Base-by-base conservation (phyloP, 2,113 vertebrate genomes). In the Cebus imitator region DNA sequence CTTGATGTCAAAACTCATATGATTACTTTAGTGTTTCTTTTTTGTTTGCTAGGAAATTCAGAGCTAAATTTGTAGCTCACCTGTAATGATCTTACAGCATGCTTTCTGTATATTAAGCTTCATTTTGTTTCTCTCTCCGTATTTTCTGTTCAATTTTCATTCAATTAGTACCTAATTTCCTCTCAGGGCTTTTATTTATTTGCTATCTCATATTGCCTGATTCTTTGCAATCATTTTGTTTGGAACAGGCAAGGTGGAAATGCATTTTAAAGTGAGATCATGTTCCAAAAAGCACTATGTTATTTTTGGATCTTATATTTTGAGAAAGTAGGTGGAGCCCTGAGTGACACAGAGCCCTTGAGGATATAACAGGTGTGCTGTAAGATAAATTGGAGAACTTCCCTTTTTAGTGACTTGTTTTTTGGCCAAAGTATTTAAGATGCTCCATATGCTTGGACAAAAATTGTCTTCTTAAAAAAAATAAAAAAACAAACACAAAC, bases 401-500 rank as follows among this genome's bases (percentile, higher is more conserved):
- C 55, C 37, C 40, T 40, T 93, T 90, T 94, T 75, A 75, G 20
- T 68, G 76, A 79, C 48, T 95, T 93, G 82, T n/a, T 87, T 97
- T 97, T 95, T 20, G 87, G 61, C 87, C 94, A n/a, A 66, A 87
- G 35, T 87, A 86, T 98, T 97, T 96, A 87, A 93, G 90, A 91
- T 98, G 94, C 88, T 68, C 97, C 87, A 73, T 43, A 64, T n/a
- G 93, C 25, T 85, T 82, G 97, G 80, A 96, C 32, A 97, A 92
- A 64, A 97, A 95, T 89, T 45, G 1, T 94, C 68, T 97, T 97
- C 75, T 79, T 98, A 96, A 97, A 85, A 90, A 97, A 98, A 98
- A 84, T 11, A 61, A 61, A 61, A 58, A 58, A 58, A 61, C 25
- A 61, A 64, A 30, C 11, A 6, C 5, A 64, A 64, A 64, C 27